A percentile compares a stretch with the other conserved stretches of the same genome.
Evolutionary conservation across 2,888 invertebrate genomes (phyloP).

Genomic region (Anoplius nigerrimus): DNA sequence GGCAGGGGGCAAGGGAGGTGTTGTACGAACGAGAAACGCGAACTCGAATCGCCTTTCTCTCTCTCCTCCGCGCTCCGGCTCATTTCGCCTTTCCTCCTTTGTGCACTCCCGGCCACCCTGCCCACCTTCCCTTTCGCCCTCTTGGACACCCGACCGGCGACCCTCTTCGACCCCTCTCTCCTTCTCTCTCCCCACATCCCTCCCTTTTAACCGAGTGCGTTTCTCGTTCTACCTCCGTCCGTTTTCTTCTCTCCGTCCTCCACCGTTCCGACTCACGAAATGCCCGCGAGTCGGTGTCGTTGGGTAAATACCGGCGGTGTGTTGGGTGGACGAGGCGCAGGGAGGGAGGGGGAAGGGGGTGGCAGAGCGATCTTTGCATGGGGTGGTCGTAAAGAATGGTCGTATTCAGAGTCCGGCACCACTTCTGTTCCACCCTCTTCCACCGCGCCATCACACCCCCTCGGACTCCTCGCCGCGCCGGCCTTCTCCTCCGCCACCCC

Average conservation of each 20-base stretch:
- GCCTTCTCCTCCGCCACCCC: conserved; percentile 18
- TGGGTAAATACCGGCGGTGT: conserved; percentile 65
- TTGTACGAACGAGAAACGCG: conserved; percentile 53
- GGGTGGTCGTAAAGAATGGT: conserved; percentile 69
- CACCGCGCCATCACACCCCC: conserved; percentile 38
- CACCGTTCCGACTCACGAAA: conserved; percentile 52
- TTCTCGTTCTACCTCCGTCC: conserved; percentile 18
- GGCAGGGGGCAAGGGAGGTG: conserved; percentile 24
- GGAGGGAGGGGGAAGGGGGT: too few relatives aligned
- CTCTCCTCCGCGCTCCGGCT: conserved; percentile 28
- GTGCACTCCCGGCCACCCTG: conserved; percentile 33
- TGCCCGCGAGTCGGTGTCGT: conserved; percentile 59
- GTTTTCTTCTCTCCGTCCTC: conserved; percentile 34
- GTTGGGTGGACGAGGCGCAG: conserved; percentile 33
- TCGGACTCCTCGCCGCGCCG: conserved; percentile 16
- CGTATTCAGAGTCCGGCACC: conserved; percentile 62
- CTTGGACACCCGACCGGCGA: conserved; percentile 26
- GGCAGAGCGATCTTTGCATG: conserved; percentile 68
- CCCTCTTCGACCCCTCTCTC: conserved; percentile 17
- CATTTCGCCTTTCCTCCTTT: conserved; percentile 38
- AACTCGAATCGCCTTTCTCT: conserved; percentile 44
- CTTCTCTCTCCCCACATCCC: not conserved
- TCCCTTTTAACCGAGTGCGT: conserved; percentile 1
- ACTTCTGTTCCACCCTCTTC: conserved; percentile 51
- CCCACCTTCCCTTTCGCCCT: conserved; percentile 41